Conservation (phyloP, 2,113 vertebrate species). For the Elephantulus edwardii region DNA sequence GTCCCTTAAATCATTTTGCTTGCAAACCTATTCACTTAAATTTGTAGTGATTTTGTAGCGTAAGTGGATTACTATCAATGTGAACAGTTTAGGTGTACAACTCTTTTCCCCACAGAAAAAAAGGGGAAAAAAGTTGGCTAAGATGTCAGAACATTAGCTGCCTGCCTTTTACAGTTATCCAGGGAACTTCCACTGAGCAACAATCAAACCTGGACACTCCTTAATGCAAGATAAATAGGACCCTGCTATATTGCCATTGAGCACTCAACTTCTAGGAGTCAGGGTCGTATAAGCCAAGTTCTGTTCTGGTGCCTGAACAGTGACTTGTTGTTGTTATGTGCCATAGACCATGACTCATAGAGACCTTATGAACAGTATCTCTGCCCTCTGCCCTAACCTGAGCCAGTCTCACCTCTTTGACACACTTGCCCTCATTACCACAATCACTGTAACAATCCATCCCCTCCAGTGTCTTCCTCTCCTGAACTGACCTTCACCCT, state of each 20-base stretch:
- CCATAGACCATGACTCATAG: too few species aligned
- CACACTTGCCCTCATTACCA: too few species aligned
- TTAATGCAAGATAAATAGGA: constrained; percentile 35
- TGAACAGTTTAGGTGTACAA: constrained; percentile 41
- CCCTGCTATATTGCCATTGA: constrained; percentile 10
- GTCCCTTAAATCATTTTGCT: constrained; percentile 52
- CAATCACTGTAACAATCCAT: too few species aligned
- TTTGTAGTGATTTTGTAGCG: constrained; percentile 51
- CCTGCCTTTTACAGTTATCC: constrained; percentile 32
- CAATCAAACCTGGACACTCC: not conserved
- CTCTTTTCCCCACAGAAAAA: constrained; percentile 45
- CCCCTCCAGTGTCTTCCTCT: too few species aligned
- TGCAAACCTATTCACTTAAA: constrained; percentile 53
- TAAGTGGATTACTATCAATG: constrained; percentile 54
- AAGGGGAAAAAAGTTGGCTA: constrained; percentile 11
- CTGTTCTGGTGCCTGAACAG: not conserved
- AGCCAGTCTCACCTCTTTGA: too few species aligned
- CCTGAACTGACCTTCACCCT: too few species aligned
- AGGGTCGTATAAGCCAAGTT: not conserved
- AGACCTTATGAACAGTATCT: too few species aligned
- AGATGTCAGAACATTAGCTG: constrained; percentile 16
- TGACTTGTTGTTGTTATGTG: too few species aligned
- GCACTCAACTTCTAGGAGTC: constrained; percentile 34
- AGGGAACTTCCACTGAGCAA: not conserved
- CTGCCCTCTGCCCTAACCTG: too few species aligned